Conservation (phyloP, 1,140 invertebrate genomes). For the Tetraneura akinire region DNA sequence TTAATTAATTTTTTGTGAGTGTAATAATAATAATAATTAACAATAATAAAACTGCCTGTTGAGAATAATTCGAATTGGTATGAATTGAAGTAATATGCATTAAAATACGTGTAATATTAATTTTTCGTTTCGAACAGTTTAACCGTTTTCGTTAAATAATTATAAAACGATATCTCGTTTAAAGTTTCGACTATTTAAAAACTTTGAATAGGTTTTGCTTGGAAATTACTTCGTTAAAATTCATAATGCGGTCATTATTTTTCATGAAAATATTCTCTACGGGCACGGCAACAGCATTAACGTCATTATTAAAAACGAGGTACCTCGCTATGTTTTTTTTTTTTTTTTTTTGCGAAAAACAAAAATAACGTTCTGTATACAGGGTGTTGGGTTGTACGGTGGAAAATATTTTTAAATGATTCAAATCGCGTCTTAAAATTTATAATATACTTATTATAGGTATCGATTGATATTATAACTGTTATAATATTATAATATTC, state of each 20-base stretch:
- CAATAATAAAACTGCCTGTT: too few species aligned
- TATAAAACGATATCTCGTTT: constrained; percentile 18
- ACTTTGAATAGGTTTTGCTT: constrained; percentile 7
- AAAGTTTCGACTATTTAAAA: constrained; percentile 36
- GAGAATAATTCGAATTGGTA: too few species aligned
- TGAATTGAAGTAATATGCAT: too few species aligned
- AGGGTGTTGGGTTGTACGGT: background rate
- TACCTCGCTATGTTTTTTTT: background rate
- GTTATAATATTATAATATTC: too few species aligned
- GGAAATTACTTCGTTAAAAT: constrained; percentile 43
- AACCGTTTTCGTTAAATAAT: constrained; percentile 8
- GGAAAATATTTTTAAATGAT: constrained; percentile 2
- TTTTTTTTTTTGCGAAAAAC: too few species aligned
- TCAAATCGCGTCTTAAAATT: background rate
- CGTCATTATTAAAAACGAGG: constrained; percentile 26
- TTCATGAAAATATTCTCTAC: constrained; percentile 15
- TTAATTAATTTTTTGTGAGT: too few species aligned
- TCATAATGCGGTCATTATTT: constrained; percentile 37
- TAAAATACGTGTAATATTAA: too few species aligned
- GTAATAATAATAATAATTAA: too few species aligned
- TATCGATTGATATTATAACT: too few species aligned
- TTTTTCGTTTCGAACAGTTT: background rate
- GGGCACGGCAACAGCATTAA: background rate
- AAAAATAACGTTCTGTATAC: background rate
- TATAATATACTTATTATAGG: too few species aligned